These are phyloP conservation scores for Agonopterix heracliana DNA, from an alignment of 2,888 invertebrate species.

Conservation along the genomic window DNA sequence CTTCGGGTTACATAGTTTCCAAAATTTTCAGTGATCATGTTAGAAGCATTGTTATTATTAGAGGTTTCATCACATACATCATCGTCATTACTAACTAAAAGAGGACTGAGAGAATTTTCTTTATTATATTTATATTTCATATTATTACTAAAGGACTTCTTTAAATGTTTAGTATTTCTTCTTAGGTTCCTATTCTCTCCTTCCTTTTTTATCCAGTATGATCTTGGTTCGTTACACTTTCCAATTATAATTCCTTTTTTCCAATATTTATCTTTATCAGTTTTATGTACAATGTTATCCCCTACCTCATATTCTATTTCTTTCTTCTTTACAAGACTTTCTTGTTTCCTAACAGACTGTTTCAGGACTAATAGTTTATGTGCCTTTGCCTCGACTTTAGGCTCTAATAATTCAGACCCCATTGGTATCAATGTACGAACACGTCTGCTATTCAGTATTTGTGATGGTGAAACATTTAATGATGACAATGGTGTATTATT, in stretches of 20 bases:
- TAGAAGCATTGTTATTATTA: neutral
- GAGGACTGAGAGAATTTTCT: too few species aligned
- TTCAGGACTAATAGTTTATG: neutral
- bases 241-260: neutral
- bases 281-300: neutral
- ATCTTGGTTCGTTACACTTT: neutral
- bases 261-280: neutral
- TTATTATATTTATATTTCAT: neutral
- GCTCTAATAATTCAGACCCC: neutral
- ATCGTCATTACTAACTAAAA: neutral
- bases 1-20: neutral
- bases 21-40: too few species aligned
- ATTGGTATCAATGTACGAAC: slow-evolving; percentile 4
- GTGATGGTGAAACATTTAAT: slow-evolving; percentile 8
- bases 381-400: neutral
- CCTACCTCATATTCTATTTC: neutral
- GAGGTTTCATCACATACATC: neutral
- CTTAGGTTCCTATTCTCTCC: neutral
- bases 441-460: slow-evolving; percentile 12
- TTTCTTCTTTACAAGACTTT: neutral
- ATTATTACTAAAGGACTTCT: neutral
- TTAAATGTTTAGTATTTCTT: neutral
- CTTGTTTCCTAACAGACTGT: neutral
- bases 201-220: neutral
- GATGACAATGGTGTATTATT: slow-evolving; percentile 10